Evolutionary conservation across 2,797 vertebrate genomes (phyloP).

Genomic region (Propithecus deckenii): DNA sequence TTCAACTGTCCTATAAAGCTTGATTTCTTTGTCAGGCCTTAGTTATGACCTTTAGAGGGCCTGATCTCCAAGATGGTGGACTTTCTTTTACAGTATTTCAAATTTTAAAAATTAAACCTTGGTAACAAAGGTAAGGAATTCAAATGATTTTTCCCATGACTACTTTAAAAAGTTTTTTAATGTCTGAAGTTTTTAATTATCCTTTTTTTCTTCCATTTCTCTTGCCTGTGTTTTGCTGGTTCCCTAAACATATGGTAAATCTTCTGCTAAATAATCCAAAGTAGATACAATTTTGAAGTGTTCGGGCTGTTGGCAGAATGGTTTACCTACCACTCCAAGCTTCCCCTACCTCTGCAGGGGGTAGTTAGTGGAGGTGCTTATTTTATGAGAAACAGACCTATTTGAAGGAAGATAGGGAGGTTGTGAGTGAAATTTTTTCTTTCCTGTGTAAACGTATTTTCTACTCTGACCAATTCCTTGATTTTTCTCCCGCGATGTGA

Average conservation of each 20-base stretch:
- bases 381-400: neutral
- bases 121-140: neutral
- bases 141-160: neutral
- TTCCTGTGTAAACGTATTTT: neutral
- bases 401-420: neutral
- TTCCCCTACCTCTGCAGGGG: neutral
- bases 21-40: neutral
- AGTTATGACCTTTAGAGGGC: neutral
- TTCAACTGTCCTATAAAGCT: neutral
- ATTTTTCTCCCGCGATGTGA: neutral
- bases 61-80: neutral
- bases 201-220: neutral
- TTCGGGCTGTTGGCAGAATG: neutral
- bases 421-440: neutral
- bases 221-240: neutral
- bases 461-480: neutral
- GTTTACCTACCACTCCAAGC: neutral
- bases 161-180: neutral
- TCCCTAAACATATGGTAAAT: conserved; percentile 1
- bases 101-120: neutral
- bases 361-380: neutral
- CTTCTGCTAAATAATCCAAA: neutral
- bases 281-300: neutral
- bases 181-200: neutral
- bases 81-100: neutral